These are phyloP conservation scores for Anhinga rufa DNA, from an alignment of 2,113 vertebrate genomes.

Conservation along the genomic window DNA sequence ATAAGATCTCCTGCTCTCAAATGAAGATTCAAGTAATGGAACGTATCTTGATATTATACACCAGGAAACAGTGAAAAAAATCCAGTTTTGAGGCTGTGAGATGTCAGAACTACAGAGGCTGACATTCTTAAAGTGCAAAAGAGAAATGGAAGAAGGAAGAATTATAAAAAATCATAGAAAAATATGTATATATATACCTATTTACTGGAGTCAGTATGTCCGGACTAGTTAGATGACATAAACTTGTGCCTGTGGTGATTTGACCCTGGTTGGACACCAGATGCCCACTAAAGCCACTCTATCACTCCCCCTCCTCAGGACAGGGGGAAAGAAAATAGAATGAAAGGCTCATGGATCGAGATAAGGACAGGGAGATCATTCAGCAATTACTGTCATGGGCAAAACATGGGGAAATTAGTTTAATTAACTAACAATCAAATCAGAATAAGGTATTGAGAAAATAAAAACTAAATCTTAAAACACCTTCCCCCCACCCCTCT, in stretches of 20 bases:
- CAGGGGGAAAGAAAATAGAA: too few species aligned
- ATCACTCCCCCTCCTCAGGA: too few species aligned
- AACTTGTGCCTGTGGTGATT: background rate
- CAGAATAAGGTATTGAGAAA: too few species aligned
- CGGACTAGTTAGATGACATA: background rate
- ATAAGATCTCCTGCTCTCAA: background rate
- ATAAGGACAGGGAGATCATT: too few species aligned
- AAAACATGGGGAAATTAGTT: too few species aligned
- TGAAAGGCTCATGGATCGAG: too few species aligned
- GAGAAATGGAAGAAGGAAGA: background rate
- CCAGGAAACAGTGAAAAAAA: background rate
- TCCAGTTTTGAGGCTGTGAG: background rate
- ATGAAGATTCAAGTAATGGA: background rate
- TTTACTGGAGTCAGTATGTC: background rate
- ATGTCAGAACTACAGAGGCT: background rate
- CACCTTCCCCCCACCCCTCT: too few species aligned
- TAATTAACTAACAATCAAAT: too few species aligned
- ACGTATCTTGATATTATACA: background rate
- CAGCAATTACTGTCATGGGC: too few species aligned
- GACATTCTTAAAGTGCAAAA: background rate
- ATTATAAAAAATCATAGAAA: background rate
- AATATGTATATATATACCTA: fast-evolving
- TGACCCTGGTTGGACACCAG: too few species aligned
- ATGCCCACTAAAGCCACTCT: too few species aligned
- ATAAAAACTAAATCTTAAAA: too few species aligned